A percentile compares a stretch with the other conserved stretches of the same genome.
Conservation (phyloP, 2,888 invertebrate species). For the Pycnomerus fuliginosus region DNA sequence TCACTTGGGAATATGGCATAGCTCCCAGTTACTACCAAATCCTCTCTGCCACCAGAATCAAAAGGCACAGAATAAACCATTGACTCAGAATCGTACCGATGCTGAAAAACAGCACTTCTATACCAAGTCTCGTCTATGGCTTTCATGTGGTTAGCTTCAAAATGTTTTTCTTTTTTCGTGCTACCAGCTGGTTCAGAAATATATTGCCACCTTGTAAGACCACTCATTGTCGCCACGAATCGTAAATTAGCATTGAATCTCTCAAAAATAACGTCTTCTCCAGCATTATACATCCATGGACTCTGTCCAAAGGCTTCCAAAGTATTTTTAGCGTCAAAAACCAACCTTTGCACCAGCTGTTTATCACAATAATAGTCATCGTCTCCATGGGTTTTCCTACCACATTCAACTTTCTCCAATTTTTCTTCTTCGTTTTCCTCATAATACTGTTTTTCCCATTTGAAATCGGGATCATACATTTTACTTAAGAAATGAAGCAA, state of each 20-base stretch:
- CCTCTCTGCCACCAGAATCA: constrained; percentile 49
- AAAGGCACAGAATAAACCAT: constrained; percentile 78
- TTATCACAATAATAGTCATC: constrained; percentile 82
- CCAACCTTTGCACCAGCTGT: constrained; percentile 78
- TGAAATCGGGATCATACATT: constrained; percentile 61
- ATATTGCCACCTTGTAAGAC: constrained; percentile 85
- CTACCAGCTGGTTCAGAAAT: constrained; percentile 60
- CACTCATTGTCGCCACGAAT: constrained; percentile 87
- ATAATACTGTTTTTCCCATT: constrained; percentile 65
- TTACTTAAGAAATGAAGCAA: constrained; percentile 72
- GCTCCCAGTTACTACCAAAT: constrained; percentile 74
- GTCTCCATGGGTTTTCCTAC: constrained; percentile 61
- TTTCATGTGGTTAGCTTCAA: constrained; percentile 72
- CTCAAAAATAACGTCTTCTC: constrained; percentile 58
- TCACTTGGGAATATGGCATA: constrained; percentile 82
- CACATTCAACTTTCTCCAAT: constrained; percentile 59
- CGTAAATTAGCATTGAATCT: constrained; percentile 73
- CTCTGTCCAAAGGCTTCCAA: constrained; percentile 52
- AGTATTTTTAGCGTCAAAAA: constrained; percentile 84
- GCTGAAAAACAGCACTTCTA: constrained; percentile 83
- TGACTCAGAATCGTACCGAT: constrained; percentile 72
- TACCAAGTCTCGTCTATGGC: constrained; percentile 92
- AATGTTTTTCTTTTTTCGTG: constrained; percentile 56
- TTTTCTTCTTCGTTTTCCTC: constrained; percentile 23
- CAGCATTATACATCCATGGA: constrained; percentile 45